Evolutionary conservation across 2,113 vertebrate species (phyloP), one percentile per base, ranked within the genome.

Genomic region (Neopipo cinnamomea): DNA sequence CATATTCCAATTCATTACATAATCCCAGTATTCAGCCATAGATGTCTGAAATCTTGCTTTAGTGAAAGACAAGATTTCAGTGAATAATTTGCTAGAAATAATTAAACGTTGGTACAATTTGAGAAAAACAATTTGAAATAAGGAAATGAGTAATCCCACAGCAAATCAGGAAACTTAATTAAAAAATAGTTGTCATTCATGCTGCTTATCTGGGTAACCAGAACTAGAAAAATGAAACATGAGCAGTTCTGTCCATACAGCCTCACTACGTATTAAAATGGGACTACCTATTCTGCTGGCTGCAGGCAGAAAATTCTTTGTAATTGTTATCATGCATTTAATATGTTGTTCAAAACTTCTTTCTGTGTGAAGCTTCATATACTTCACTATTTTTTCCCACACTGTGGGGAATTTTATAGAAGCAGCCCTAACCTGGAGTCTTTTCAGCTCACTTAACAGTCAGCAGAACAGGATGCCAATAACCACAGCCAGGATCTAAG

Each of bases 131-230:
- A 50, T 83, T 94, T 91, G 46, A 94, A 95, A 76, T 68, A 89
- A 92, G 96, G 96, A 96, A 95, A 93, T 97, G 88, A 95, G 80
- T 84, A 92, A 90, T 81, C 79, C 30, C 88, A 78, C n/a, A 68
- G 65, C 55, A 88, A 96, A 93, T 49, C n/a, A 89, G 68, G 76
- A 94, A 95, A 93, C 47, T 68, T 84, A 85, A 95, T 91, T 90
- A 71, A 81, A 96, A 92, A 91, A 93, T 50, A 78, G 52, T 92
- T 94, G 82, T 42, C 83, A 89, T 93, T 92, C 68, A 35, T 78
- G 50, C 19, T 72, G 56, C 73, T 93, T 96, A 81, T 95, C 85
- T 92, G 86, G 65, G 84, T 90, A 80, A 92, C 35, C 90, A 95
- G 83, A 84, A 81, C 56, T 86, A 84, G 67, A 78, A 91, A 91